phyloP scores from a whole-genome alignment of 2,888 invertebrate species.

The Eupithecia subfuscata region DNA sequence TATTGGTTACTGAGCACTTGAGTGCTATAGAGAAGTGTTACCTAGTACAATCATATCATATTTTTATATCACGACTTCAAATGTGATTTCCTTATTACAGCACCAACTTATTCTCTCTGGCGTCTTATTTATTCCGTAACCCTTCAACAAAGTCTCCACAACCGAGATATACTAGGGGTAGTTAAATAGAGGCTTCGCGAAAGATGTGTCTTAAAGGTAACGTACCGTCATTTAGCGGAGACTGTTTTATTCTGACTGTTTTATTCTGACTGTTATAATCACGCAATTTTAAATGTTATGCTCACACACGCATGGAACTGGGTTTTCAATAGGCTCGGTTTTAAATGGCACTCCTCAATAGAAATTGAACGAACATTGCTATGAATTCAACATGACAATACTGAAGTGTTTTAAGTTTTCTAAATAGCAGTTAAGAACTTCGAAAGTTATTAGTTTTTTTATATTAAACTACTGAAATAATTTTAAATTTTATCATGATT shows the following conservation, averaged over 20 bases:
- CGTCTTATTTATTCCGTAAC: neutral
- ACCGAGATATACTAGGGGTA: neutral
- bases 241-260: neutral
- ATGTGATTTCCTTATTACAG: neutral
- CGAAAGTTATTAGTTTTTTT: too few relatives aligned
- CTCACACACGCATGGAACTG: too few relatives aligned
- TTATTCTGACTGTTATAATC: too few relatives aligned
- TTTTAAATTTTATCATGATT: neutral
- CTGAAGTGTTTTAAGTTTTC: neutral
- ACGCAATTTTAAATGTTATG: neutral
- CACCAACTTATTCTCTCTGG: neutral
- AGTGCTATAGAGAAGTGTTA: too few relatives aligned
- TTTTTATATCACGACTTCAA: neutral
- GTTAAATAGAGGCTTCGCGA: neutral
- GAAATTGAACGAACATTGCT: neutral
- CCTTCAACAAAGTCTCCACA: neutral
- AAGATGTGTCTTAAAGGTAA: neutral
- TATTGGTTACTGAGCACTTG: too few relatives aligned
- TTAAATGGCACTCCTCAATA: neutral
- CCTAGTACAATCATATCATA: neutral
- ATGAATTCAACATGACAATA: neutral
- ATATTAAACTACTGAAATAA: too few relatives aligned
- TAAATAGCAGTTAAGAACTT: too few relatives aligned
- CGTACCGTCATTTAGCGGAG: conserved; percentile 6
- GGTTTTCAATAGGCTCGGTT: too few relatives aligned